Evolutionary conservation across 2,113 vertebrate genomes (phyloP).

Genomic region (Python bivittatus): DNA sequence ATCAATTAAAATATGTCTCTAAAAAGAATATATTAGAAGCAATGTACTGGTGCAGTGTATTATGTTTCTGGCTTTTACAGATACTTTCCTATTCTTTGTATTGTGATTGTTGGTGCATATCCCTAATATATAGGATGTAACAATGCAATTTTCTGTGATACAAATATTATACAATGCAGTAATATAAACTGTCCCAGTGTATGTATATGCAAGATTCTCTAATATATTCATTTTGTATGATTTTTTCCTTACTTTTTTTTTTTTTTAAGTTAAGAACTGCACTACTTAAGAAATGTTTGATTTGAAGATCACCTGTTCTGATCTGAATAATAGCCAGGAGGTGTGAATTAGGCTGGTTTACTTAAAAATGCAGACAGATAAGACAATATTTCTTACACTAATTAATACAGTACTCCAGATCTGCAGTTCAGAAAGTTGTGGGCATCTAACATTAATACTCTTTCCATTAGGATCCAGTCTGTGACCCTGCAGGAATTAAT

Average conservation of each 20-base stretch:
- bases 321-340: constrained; percentile 6
- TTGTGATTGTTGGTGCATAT: background rate
- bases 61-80: background rate
- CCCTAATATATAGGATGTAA: background rate
- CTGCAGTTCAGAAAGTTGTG: background rate
- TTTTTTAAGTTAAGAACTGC: background rate
- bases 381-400: background rate
- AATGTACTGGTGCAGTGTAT: background rate
- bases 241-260: background rate
- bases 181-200: background rate
- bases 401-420: background rate
- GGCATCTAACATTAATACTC: background rate
- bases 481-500: background rate
- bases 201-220: background rate
- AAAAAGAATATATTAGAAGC: background rate
- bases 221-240: background rate
- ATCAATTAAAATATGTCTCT: background rate
- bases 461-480: background rate
- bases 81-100: background rate
- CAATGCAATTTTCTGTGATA: background rate
- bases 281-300: background rate
- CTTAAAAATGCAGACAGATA: background rate
- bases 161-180: background rate
- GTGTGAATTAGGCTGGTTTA: background rate
- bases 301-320: background rate